Conservation (phyloP, 2,797 vertebrate genomes). For the Agapornis canus region DNA sequence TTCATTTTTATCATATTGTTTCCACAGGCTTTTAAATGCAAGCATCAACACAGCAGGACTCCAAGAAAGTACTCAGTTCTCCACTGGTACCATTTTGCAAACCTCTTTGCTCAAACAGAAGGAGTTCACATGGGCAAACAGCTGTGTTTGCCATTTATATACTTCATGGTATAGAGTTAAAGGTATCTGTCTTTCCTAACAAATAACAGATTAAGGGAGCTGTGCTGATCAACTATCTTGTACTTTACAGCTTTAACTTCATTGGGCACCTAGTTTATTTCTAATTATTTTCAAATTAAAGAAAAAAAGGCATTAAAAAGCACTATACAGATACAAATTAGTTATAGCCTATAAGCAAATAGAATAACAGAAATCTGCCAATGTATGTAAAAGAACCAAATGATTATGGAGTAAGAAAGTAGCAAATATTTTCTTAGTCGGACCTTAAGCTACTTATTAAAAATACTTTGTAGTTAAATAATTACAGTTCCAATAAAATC, state of each 20-base stretch:
- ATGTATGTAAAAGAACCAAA: neutral
- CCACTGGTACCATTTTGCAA: neutral
- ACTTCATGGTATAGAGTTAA: neutral
- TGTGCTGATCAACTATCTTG: neutral
- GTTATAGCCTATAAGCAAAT: neutral
- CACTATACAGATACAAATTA: neutral
- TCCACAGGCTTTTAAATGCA: neutral
- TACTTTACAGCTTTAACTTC: neutral
- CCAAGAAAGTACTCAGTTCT: neutral
- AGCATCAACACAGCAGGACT: neutral
- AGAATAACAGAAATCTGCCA: neutral
- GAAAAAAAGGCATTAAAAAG: neutral
- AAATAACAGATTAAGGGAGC: neutral
- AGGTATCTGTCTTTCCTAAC: neutral
- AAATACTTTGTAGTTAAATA: neutral
- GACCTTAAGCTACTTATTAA: neutral
- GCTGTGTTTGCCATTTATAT: constrained; percentile 2
- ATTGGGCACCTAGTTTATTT: neutral
- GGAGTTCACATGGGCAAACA: neutral
- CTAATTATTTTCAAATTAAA: neutral
- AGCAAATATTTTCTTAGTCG: neutral
- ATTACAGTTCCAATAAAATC: neutral
- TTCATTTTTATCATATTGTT: neutral
- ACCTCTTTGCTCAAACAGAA: constrained; percentile 8
- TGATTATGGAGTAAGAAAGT: neutral